Evolutionary conservation across 1,140 invertebrate genomes (phyloP).

Genomic region (Pseudomyrmex concolor): DNA sequence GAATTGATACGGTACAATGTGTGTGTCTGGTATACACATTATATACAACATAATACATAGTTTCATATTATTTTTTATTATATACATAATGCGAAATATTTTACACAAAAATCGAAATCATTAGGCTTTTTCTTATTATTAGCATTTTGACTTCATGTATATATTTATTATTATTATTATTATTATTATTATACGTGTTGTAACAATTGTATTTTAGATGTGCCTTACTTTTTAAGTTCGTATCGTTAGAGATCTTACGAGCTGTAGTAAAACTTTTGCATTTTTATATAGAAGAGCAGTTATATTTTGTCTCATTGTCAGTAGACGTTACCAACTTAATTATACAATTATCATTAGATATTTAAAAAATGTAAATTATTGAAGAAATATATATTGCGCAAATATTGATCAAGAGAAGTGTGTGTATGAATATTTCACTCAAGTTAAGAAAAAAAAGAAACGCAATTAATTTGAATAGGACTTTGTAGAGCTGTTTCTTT

Average conservation of each 20-base stretch:
- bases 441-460: neutral
- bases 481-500: neutral
- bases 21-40: constrained; percentile 25
- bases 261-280: no score
- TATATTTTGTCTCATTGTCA: neutral
- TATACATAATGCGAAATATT: neutral
- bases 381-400: neutral
- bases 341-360: neutral
- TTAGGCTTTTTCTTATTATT: neutral
- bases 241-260: no score
- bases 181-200: no score
- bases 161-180: no score
- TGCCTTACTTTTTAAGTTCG: no score
- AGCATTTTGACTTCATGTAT: neutral
- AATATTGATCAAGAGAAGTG: constrained; percentile 2
- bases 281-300: neutral
- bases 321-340: no score
- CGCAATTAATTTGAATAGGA: neutral
- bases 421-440: neutral
- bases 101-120: neutral
- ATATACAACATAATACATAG: neutral
- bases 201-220: no score
- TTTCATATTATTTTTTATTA: constrained; percentile 1
- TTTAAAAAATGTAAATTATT: constrained; percentile 7
- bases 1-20: constrained; percentile 13